Conservation (phyloP, 2,797 vertebrate genomes). For the Morelia viridis region DNA sequence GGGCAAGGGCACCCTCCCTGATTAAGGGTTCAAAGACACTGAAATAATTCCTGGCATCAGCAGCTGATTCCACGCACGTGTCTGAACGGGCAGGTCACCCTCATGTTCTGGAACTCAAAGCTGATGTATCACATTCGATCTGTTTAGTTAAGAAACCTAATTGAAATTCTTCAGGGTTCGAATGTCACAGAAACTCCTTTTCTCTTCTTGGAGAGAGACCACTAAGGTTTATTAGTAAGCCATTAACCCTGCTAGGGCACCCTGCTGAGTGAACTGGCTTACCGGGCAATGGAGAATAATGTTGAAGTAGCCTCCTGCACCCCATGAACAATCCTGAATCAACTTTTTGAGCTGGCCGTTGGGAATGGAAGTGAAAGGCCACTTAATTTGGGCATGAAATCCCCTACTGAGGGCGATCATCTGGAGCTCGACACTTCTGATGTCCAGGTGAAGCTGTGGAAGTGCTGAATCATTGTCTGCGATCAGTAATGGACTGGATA, state of each 20-base stretch:
- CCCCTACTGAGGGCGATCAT: not conserved
- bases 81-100: not conserved
- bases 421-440: not conserved
- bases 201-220: not conserved
- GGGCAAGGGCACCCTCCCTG: not conserved
- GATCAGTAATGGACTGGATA: not conserved
- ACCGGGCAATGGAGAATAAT: not conserved
- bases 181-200: not conserved
- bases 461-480: not conserved
- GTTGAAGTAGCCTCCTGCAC: too few relatives aligned
- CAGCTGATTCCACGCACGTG: not conserved
- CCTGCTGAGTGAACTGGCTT: not conserved
- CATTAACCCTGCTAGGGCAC: not conserved
- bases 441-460: not conserved
- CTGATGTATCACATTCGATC: conserved; percentile 3
- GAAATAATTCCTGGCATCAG: not conserved
- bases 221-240: not conserved
- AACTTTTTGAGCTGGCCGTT: not conserved
- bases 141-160: not conserved
- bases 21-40: conserved; percentile 10
- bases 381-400: not conserved
- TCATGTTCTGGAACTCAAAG: not conserved
- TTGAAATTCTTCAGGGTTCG: not conserved
- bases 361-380: not conserved
- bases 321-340: not conserved